Conservation (phyloP, 2,888 invertebrate genomes). For the Cosmopolites sordidus region DNA sequence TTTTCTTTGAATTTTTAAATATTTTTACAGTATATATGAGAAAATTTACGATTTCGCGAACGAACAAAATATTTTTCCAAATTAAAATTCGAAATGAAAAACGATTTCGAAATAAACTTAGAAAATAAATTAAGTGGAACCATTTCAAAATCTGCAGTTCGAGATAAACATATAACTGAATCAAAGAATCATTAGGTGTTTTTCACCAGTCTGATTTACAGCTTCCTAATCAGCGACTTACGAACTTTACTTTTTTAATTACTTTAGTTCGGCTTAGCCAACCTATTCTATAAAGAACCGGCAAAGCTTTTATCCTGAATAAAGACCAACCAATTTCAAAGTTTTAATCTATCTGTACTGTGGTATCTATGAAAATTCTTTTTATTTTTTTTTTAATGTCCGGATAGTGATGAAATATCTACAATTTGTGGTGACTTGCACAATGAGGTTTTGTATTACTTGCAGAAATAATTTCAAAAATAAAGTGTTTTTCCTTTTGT, state of each 20-base stretch:
- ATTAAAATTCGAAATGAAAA: no score
- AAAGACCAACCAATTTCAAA: constrained; percentile 21
- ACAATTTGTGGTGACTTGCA: neutral
- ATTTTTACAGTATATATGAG: no score
- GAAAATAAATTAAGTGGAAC: constrained; percentile 1
- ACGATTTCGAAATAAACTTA: neutral
- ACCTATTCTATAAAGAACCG: constrained; percentile 16
- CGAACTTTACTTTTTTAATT: constrained; percentile 35
- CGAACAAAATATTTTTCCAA: no score
- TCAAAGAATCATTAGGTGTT: constrained; percentile 38
- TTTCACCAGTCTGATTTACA: constrained; percentile 39
- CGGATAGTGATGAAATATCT: neutral
- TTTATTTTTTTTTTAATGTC: constrained; percentile 3
- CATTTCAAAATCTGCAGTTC: neutral
- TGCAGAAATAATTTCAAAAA: no score
- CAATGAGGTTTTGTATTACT: no score
- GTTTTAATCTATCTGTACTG: constrained; percentile 18
- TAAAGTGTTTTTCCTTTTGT: no score
- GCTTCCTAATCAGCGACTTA: constrained; percentile 39
- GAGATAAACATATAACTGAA: constrained; percentile 34
- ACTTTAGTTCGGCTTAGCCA: constrained; percentile 26
- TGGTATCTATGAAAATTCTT: neutral
- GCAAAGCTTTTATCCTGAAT: constrained; percentile 17
- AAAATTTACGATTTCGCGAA: no score
- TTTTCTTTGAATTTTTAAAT: no score